These are phyloP conservation scores for Neopipo cinnamomea DNA, from an alignment of 2,113 vertebrate species.

Conservation along the genomic window DNA sequence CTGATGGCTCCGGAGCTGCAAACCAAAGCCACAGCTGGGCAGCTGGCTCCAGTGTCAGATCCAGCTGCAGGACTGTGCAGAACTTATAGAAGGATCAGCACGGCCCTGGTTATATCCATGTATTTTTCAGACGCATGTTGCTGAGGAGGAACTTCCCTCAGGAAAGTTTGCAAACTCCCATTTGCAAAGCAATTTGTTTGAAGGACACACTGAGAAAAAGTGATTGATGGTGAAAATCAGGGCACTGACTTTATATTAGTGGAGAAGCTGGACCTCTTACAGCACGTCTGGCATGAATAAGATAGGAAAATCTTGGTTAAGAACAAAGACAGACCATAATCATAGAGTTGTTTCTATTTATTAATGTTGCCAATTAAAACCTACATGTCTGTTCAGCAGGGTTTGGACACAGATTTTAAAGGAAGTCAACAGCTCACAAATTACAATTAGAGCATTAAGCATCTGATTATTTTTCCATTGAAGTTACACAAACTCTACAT, in stretches of 20 bases:
- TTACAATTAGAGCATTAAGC: not conserved
- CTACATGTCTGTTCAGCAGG: not conserved
- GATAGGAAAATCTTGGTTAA: not conserved
- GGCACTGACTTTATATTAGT: not conserved
- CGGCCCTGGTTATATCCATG: not conserved
- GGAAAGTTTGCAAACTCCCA: not conserved
- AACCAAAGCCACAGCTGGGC: not conserved
- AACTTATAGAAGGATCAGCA: accelerated
- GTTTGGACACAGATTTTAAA: not conserved
- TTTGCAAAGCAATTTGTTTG: not conserved
- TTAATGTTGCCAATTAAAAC: not conserved
- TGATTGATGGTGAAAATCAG: not conserved
- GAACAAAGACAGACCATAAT: not conserved
- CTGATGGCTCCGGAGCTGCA: accelerated
- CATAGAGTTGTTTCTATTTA: not conserved
- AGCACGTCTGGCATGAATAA: not conserved
- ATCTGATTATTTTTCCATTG: not conserved
- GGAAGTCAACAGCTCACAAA: not conserved
- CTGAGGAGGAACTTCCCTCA: not conserved
- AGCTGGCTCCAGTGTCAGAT: not conserved
- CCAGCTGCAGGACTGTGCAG: not conserved
- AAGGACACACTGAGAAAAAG: not conserved
- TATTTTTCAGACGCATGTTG: not conserved
- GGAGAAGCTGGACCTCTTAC: not conserved
- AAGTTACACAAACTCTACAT: not conserved